Evolutionary conservation across 1,140 invertebrate species (phyloP).

Genomic region (Ceratina japonica): DNA sequence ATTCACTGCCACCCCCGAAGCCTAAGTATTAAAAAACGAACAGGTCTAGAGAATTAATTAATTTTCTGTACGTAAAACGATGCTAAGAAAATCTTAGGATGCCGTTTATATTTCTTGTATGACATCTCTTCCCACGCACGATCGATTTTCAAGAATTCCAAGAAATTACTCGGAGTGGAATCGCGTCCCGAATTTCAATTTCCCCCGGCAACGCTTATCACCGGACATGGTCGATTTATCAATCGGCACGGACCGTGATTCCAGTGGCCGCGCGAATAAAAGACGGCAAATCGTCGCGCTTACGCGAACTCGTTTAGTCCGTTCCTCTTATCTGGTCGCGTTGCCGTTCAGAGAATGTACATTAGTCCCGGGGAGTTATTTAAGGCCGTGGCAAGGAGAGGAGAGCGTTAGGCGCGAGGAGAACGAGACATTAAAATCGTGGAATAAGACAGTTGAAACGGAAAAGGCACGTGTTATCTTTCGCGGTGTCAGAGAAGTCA

Average conservation of each 20-base stretch:
- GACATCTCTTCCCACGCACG: neutral
- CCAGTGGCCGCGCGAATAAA: neutral
- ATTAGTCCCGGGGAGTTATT: conserved; percentile 49
- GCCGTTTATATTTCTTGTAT: neutral
- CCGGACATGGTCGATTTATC: conserved; percentile 66
- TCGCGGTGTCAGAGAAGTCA: conserved; percentile 9
- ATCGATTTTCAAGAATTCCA: neutral
- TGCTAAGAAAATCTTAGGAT: conserved; percentile 4
- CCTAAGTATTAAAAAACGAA: no score
- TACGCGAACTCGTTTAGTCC: conserved; percentile 66
- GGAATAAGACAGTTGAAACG: neutral
- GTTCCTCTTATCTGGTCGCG: conserved; percentile 59
- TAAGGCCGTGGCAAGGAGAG: neutral
- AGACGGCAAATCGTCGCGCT: conserved; percentile 54
- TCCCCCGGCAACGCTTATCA: conserved; percentile 53
- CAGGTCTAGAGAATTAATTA: no score
- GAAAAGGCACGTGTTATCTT: conserved; percentile 15
- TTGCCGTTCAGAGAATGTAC: conserved; percentile 61
- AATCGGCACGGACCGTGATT: conserved; percentile 60
- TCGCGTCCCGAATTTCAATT: conserved; percentile 36
- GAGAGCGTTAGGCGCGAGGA: neutral
- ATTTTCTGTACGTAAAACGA: no score
- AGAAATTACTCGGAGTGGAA: conserved; percentile 5
- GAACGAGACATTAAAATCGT: neutral
- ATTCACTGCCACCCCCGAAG: no score